phyloP scores from a whole-genome alignment of 1,140 invertebrate species.

The Akabosia matsudoensis region DNA sequence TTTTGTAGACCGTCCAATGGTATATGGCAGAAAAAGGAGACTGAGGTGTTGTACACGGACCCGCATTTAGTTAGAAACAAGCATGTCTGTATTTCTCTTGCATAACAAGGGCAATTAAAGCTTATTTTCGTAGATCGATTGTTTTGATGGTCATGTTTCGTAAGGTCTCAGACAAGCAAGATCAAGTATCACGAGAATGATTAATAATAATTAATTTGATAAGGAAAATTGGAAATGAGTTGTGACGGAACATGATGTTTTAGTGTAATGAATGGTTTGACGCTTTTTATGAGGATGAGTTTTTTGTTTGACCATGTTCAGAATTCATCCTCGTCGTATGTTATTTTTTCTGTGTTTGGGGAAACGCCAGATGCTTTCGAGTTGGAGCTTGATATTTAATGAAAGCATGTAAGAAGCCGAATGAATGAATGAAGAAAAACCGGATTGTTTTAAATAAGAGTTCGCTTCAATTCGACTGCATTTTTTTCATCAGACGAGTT shows the following conservation, averaged over 20 bases:
- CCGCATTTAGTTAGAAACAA: no score
- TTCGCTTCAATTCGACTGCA: neutral
- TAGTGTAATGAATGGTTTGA: constrained; percentile 8
- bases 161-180: neutral
- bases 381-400: neutral
- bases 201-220: neutral
- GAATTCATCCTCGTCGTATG: no score
- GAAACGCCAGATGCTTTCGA: neutral
- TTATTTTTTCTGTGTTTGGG: no score
- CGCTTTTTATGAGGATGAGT: neutral
- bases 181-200: neutral
- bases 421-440: constrained; percentile 13
- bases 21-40: no score
- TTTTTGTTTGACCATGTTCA: no score
- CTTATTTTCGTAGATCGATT: neutral
- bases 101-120: neutral
- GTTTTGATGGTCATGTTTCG: neutral
- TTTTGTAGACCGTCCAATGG: no score
- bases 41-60: no score
- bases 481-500: neutral
- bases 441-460: neutral
- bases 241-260: neutral
- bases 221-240: neutral
- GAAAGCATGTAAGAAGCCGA: neutral
- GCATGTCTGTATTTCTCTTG: no score